These are phyloP conservation scores for Thermophis baileyi DNA, from an alignment of 2,113 vertebrate species.

Conservation along the genomic window DNA sequence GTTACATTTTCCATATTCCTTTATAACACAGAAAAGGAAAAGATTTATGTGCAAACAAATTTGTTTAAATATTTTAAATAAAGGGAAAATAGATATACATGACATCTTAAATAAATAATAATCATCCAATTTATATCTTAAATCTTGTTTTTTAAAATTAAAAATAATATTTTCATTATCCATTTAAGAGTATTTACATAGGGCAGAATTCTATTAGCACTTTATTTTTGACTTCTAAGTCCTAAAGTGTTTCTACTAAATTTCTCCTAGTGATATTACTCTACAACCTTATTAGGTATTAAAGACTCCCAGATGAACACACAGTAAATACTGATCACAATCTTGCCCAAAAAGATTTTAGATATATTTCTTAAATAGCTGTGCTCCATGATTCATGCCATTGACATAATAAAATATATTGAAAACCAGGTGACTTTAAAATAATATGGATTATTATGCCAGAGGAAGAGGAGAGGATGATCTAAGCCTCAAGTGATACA, in stretches of 20 bases:
- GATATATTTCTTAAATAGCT: not conserved
- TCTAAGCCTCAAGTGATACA: not conserved
- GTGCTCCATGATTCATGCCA: not conserved
- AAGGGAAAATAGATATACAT: too few relatives aligned
- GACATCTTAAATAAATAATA: not conserved
- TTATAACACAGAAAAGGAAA: not conserved
- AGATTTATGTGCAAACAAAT: not conserved
- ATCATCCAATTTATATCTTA: not conserved
- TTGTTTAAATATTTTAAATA: too few relatives aligned
- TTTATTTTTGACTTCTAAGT: not conserved
- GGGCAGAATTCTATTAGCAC: not conserved
- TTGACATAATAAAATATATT: not conserved
- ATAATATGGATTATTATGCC: not conserved
- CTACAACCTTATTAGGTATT: not conserved
- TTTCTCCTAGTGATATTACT: not conserved
- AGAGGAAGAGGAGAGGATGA: not conserved
- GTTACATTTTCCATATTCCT: not conserved
- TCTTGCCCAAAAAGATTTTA: not conserved
- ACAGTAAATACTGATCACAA: not conserved
- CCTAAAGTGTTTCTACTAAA: not conserved
- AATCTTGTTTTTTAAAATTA: not conserved
- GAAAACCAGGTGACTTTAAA: not conserved
- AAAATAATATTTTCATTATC: slow-evolving; percentile 1
- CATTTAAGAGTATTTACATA: not conserved
- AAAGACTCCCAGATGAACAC: not conserved